A percentile compares a stretch with the other conserved stretches of the same genome.
Evolutionary conservation across 2,888 invertebrate species (phyloP).

Genomic region (Eustalomyia histrio): DNA sequence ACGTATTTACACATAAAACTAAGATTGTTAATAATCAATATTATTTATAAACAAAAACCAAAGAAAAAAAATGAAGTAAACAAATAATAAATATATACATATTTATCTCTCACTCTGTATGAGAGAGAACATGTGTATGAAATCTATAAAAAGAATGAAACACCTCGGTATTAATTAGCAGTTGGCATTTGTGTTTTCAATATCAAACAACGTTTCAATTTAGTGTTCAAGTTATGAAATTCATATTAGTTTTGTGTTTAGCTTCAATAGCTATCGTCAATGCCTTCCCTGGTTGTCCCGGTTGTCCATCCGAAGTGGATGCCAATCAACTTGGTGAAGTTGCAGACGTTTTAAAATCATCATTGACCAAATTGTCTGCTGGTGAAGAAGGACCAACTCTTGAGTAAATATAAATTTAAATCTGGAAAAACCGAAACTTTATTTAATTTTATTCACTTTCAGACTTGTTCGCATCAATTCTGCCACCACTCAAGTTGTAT

Average conservation of each 20-base stretch:
- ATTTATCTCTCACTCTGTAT: neutral
- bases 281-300: conserved; percentile 6
- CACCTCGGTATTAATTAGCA: neutral
- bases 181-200: conserved; percentile 24
- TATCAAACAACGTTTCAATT: neutral
- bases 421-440: neutral
- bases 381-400: conserved; percentile 41
- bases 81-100: no score
- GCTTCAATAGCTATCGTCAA: conserved; percentile 17
- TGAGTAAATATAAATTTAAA: conserved; percentile 35
- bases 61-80: neutral
- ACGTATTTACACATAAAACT: no score
- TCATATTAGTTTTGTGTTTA: conserved; percentile 43
- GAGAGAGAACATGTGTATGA: neutral
- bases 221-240: conserved; percentile 29
- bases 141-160: conserved; percentile 30
- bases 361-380: conserved; percentile 41
- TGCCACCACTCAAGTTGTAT: conserved; percentile 64
- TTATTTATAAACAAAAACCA: neutral
- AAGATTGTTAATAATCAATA: no score
- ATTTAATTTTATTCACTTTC: neutral
- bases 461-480: conserved; percentile 48
- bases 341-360: conserved; percentile 32
- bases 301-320: conserved; percentile 9
- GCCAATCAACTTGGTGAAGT: conserved; percentile 16